Evolutionary conservation across 1,140 invertebrate species (phyloP), one percentile per base, ranked within the genome.

Genomic region (Drosophila albomicans): DNA sequence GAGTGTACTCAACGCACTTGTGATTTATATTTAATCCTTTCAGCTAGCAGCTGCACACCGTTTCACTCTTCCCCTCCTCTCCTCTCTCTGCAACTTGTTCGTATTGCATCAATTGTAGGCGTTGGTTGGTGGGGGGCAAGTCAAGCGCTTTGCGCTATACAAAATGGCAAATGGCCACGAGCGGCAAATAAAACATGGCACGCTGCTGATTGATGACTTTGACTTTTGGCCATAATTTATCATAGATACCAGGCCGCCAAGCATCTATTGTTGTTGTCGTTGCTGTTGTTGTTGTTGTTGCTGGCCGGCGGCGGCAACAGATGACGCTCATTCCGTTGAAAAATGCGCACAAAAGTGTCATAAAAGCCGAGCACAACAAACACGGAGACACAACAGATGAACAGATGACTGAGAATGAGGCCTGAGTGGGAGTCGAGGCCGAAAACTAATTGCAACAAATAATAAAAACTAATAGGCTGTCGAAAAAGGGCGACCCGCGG

Each of bases 391-490:
- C 20, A 51, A 28, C 20, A 51, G 20, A 51, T 30, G 25, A 30
- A 61, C 35, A 10, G 35, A 38, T 10, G 35, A 38, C 35, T 10
- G 35, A 32, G 5, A 32, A 32, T 7, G 32, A 7, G 48, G 30
- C 20, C 20, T 0, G 51, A 43, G 20, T n/a, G 5, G 30, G 49
- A 13, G 43, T 25, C 38, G 64, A 54, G 80, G 85, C 64, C 61
- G 70, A 71, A 78, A 88, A 88, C 84, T 88, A 88, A 88, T 88
- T 88, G 84, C 84, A 88, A 77, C 84, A 81, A 88, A 88, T 88
- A 88, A 88, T 88, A 88, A 88, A 88, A 88, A 88, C 84, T 88
- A 88, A 88, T 88, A 88, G 85, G 84, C 84, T 89, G 85, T 89
- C 85, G 84, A 88, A 88, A 25, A 88, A 71, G 79, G 72, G 64